Conservation (phyloP, 2,888 invertebrate genomes). For the Papilio elwesi region DNA sequence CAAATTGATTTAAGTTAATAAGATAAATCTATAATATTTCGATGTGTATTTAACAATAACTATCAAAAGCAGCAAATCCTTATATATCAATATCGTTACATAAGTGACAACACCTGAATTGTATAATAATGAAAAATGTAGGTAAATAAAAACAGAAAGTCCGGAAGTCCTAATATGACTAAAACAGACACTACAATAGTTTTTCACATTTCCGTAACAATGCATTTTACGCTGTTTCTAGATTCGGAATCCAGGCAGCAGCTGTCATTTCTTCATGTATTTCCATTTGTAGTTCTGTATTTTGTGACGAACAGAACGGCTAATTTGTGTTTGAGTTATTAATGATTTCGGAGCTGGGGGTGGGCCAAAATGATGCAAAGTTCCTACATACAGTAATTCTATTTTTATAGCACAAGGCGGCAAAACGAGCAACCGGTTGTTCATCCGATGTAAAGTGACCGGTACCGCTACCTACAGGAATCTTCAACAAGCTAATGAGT, state of each 20-base stretch:
- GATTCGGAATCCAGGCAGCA: conserved; percentile 32
- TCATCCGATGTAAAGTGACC: no score
- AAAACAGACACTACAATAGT: conserved; percentile 29
- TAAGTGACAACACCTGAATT: neutral
- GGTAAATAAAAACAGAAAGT: conserved; percentile 7
- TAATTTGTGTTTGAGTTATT: conserved; percentile 12
- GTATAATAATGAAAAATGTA: neutral
- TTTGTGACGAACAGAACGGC: conserved; percentile 22
- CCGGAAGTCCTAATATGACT: conserved; percentile 28
- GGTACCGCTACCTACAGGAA: no score
- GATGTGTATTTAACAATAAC: no score
- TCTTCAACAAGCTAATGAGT: no score
- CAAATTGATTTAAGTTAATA: no score
- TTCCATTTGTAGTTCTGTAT: conserved; percentile 34
- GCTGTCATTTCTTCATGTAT: conserved; percentile 34
- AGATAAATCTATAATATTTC: no score
- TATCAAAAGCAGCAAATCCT: no score
- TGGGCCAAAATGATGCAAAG: no score
- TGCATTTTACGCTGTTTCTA: conserved; percentile 35
- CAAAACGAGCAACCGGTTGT: no score
- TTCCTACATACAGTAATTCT: no score
- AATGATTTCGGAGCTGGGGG: neutral
- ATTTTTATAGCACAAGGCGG: no score
- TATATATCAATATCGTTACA: neutral
- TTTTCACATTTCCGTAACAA: conserved; percentile 37